phyloP scores from a whole-genome alignment of 2,113 vertebrate species.

The Calypte anna region DNA sequence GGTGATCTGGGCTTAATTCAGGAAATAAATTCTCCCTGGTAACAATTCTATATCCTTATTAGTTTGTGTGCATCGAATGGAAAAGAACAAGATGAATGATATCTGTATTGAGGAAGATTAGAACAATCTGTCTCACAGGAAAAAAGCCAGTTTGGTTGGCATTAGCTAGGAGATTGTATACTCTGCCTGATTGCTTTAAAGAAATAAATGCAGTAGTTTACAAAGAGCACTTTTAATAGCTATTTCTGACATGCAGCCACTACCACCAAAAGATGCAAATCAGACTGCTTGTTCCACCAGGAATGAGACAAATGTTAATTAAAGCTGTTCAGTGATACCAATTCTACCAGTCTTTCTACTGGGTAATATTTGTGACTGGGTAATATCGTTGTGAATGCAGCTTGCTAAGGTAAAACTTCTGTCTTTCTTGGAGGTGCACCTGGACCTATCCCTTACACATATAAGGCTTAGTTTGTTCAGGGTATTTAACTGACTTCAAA shows the following conservation, averaged over 20 bases:
- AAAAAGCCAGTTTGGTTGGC: background rate
- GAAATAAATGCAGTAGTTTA: background rate
- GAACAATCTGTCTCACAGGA: slow-evolving; percentile 37
- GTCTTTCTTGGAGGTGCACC: background rate
- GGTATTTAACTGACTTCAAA: background rate
- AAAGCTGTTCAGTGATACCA: background rate
- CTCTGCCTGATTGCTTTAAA: background rate
- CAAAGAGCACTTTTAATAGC: background rate
- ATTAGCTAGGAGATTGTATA: background rate
- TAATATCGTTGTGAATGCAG: background rate
- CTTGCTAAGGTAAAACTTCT: background rate
- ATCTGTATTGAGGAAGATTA: slow-evolving; percentile 45
- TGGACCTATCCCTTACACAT: background rate
- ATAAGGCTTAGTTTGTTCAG: background rate
- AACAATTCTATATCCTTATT: slow-evolving; percentile 63
- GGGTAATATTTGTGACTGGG: background rate
- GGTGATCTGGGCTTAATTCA: slow-evolving; percentile 58
- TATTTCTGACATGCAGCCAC: background rate
- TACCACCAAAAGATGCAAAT: background rate
- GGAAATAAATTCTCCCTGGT: slow-evolving; percentile 64
- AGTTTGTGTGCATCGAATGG: slow-evolving; percentile 25
- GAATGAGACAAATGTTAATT: background rate
- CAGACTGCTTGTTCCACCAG: background rate
- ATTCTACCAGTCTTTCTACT: background rate
- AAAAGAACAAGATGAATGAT: slow-evolving; percentile 43